Conservation (phyloP, 1,140 invertebrate genomes). For the Caenorhabditis elegans region WBcel235 BX284605.5:16579001-16579500, state of each 20-base stretch:
- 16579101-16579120: too few species aligned
- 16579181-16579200: too few species aligned
- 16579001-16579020: too few species aligned
- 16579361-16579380: background rate
- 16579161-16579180: too few species aligned
- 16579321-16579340: background rate
- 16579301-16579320: background rate
- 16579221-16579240: background rate
- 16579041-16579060: too few species aligned
- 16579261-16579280: background rate
- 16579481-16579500: background rate
- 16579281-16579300: background rate
- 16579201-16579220: too few species aligned
- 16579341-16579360: background rate
- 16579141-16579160: too few species aligned
- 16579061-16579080: too few species aligned
- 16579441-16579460: background rate
- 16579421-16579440: background rate
- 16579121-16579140: too few species aligned
- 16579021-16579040: too few species aligned
- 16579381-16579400: background rate
- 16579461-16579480: background rate
- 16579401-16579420: too few species aligned
- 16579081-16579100: too few species aligned
- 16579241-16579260: background rate